phyloP scores from a whole-genome alignment of 64 coral and sea anemone genomes.

The Cladopsammia gracilis region DNA sequence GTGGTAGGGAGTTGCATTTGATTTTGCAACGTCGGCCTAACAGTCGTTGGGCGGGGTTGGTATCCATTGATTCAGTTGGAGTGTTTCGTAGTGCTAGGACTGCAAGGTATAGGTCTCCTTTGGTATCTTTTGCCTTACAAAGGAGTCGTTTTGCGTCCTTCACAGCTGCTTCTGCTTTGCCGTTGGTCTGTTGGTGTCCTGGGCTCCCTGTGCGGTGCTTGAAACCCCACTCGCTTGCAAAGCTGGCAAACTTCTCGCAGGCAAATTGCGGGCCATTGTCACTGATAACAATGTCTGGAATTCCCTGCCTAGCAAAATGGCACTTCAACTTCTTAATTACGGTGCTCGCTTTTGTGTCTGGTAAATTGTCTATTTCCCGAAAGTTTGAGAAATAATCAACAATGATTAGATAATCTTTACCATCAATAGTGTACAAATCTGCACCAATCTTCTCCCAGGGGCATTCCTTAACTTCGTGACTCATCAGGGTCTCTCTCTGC shows the following conservation, averaged over 20 bases:
- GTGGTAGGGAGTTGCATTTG: slow-evolving; percentile 53
- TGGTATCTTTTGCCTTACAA: slow-evolving; percentile 9
- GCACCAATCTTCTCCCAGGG: slow-evolving; percentile 60
- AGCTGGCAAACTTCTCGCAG: slow-evolving; percentile 1
- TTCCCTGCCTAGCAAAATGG: slow-evolving; percentile 53
- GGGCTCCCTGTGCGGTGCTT: slow-evolving; percentile 17
- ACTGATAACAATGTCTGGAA: slow-evolving; percentile 29
- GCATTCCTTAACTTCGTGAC: neutral
- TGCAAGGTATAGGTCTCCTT: slow-evolving; percentile 37
- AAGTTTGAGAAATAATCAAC: slow-evolving; percentile 59
- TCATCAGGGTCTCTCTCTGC: slow-evolving; percentile 52
- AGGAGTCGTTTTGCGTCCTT: slow-evolving; percentile 60
- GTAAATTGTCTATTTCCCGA: slow-evolving; percentile 52
- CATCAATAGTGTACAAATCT: slow-evolving; percentile 40
- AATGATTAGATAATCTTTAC: slow-evolving; percentile 40
- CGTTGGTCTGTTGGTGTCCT: slow-evolving; percentile 32
- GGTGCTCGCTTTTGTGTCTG: slow-evolving; percentile 18
- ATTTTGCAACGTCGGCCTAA: slow-evolving; percentile 18
- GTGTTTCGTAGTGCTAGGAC: slow-evolving; percentile 55
- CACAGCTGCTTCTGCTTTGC: slow-evolving; percentile 54
- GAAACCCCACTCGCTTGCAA: slow-evolving; percentile 38
- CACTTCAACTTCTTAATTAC: slow-evolving; percentile 38
- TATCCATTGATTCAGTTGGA: slow-evolving; percentile 40
- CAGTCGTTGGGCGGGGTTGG: slow-evolving; percentile 52
- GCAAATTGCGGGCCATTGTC: slow-evolving; percentile 45